Percentiles rank a stretch among this genome's conserved stretches.
Conservation (phyloP, 2,113 vertebrate species). For the Chloebia gouldiae region DNA sequence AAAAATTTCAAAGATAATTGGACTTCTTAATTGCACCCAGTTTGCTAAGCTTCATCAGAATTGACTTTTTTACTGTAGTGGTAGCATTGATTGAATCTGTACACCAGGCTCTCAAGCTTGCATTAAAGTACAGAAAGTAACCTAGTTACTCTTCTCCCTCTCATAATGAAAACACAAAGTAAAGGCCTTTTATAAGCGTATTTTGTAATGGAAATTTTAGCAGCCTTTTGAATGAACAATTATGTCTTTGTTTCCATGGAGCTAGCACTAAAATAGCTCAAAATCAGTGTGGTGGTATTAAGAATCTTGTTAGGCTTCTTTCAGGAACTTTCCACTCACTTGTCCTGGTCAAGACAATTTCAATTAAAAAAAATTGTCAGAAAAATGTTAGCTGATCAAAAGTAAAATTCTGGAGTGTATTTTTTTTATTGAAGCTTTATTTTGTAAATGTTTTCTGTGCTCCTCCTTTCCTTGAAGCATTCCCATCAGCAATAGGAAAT, state of each 20-base stretch:
- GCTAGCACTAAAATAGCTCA: conserved; percentile 16
- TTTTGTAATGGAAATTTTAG: conserved; percentile 64
- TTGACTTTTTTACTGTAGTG: neutral
- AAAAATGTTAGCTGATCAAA: neutral
- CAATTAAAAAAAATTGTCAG: neutral
- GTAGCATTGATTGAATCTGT: neutral
- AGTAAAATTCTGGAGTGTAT: neutral
- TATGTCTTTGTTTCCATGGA: conserved; percentile 64
- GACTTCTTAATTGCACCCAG: neutral
- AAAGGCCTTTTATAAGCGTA: neutral
- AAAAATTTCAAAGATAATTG: neutral
- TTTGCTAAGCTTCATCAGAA: neutral
- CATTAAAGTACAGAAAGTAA: neutral
- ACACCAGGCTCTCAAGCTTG: neutral
- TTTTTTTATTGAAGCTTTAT: neutral
- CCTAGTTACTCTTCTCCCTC: neutral
- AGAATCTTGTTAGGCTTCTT: neutral
- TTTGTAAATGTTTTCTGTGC: neutral
- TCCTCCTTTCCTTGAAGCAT: neutral
- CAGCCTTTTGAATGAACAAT: conserved; percentile 36
- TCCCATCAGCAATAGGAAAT: neutral
- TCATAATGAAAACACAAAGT: conserved; percentile 21
- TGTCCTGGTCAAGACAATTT: neutral
- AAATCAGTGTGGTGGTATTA: neutral
- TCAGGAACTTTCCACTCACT: neutral